Evolutionary conservation across 2,113 vertebrate genomes (phyloP).

Genomic region (Trichechus manatus): DNA sequence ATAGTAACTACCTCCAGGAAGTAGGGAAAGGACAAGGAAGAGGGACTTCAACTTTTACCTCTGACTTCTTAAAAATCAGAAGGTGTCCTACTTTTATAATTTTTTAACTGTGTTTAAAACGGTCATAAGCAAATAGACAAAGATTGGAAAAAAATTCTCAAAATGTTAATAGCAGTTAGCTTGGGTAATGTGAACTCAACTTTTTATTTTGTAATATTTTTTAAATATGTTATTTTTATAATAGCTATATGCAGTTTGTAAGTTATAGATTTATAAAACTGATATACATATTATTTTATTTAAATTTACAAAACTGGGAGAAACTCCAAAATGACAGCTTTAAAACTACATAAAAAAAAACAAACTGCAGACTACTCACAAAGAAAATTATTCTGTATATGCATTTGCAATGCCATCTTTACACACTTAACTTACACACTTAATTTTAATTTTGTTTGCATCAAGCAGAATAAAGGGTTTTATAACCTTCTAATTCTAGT

Average conservation of each 20-base stretch:
- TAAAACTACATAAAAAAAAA: background rate
- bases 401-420: background rate
- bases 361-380: background rate
- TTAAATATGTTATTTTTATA: background rate
- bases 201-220: constrained; percentile 32
- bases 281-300: background rate
- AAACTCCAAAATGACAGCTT: background rate
- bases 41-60: background rate
- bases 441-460: background rate
- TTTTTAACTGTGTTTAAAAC: background rate
- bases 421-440: background rate
- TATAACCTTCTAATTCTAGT: background rate
- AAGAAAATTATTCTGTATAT: background rate
- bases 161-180: background rate
- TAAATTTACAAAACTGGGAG: constrained; percentile 41
- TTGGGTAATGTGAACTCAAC: background rate
- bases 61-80: background rate
- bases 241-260: background rate
- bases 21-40: background rate
- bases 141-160: background rate
- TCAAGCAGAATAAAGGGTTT: background rate
- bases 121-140: background rate
- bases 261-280: constrained; percentile 12
- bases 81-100: background rate
- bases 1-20: background rate